These are phyloP conservation scores for Heliconius aoede DNA, from an alignment of 2,888 invertebrate genomes.

Conservation along the genomic window DNA sequence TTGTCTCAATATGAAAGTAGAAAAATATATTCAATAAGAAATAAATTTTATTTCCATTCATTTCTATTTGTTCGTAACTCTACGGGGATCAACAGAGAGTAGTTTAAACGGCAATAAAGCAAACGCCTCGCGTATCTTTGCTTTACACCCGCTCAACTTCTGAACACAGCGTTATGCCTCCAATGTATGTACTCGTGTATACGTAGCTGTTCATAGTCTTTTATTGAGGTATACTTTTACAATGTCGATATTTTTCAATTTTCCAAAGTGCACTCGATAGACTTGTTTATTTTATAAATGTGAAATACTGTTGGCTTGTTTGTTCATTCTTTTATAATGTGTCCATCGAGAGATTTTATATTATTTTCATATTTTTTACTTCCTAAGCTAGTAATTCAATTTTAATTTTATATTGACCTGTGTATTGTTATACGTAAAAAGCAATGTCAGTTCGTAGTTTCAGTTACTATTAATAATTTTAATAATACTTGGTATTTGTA, in stretches of 20 bases:
- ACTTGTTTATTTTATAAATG: conserved; percentile 15
- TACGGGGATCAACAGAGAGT: conserved; percentile 56
- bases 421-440: background rate
- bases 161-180: conserved; percentile 20
- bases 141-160: conserved; percentile 47
- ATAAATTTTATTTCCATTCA: background rate
- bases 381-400: background rate
- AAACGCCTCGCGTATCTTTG: conserved; percentile 55
- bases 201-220: conserved; percentile 13
- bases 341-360: background rate
- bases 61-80: conserved; percentile 48
- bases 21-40: too few species aligned
- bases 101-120: conserved; percentile 59
- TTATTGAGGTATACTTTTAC: conserved; percentile 20
- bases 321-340: conserved; percentile 15
- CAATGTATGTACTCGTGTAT: conserved; percentile 15
- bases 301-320: conserved; percentile 9
- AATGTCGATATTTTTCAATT: conserved; percentile 25
- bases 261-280: conserved; percentile 17
- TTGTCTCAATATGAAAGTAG: too few species aligned
- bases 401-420: background rate
- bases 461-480: background rate
- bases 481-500: background rate
- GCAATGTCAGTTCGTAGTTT: background rate
- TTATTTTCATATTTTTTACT: background rate